Conservation (phyloP, 1,140 invertebrate species). For the Scylla paramamosain region DNA sequence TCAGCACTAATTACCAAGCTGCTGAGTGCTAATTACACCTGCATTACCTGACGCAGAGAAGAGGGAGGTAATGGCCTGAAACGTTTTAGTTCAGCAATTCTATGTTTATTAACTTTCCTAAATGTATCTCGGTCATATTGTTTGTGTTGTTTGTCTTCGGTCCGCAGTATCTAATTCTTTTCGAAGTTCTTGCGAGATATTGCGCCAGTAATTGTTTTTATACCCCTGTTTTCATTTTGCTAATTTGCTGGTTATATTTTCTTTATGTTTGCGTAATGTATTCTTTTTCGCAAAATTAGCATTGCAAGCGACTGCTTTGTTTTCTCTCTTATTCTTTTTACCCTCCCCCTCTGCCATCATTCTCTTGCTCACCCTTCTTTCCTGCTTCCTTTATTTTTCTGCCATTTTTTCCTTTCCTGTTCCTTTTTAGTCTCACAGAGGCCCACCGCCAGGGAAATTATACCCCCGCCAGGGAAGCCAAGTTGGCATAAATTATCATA, state of each 20-base stretch:
- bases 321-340: constrained; percentile 33
- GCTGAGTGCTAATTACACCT: constrained; percentile 30
- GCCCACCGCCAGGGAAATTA: constrained; percentile 53
- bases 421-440: constrained; percentile 29
- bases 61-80: neutral
- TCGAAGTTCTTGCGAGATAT: neutral
- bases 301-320: constrained; percentile 11
- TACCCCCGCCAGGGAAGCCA: constrained; percentile 19
- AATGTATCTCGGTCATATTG: neutral
- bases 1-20: constrained; percentile 35
- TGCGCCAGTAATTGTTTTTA: neutral
- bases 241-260: neutral
- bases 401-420: neutral
- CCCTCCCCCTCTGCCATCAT: neutral
- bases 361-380: constrained; percentile 34
- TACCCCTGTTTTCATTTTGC: neutral
- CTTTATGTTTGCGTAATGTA: neutral
- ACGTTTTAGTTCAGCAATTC: neutral
- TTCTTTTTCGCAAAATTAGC: neutral
- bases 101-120: neutral
- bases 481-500: constrained; percentile 57
- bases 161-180: neutral
- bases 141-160: neutral
- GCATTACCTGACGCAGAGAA: constrained; percentile 24
- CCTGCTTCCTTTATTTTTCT: neutral